These are phyloP conservation scores for Tauraco hartlaubi DNA, from an alignment of 2,797 vertebrate species.

Conservation along the genomic window DNA sequence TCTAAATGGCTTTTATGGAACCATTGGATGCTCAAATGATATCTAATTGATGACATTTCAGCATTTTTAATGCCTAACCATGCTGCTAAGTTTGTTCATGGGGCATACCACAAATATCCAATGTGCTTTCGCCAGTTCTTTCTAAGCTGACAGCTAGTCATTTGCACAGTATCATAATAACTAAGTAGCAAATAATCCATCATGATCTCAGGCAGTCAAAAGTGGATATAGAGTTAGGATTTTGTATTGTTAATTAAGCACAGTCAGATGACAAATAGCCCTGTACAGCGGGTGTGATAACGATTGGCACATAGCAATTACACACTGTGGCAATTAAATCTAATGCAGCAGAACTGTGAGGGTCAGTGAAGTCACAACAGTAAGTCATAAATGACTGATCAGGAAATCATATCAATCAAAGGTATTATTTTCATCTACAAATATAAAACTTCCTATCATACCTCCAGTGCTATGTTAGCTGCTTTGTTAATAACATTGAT, in stretches of 20 bases:
- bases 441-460: background rate
- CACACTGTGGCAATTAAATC: constrained; percentile 4
- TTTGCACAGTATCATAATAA: background rate
- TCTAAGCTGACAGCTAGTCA: background rate
- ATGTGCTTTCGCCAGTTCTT: background rate
- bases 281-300: background rate
- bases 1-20: background rate
- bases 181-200: background rate
- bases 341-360: background rate
- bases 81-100: background rate
- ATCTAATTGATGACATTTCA: background rate
- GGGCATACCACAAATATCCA: background rate
- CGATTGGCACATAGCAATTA: background rate
- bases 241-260: constrained; percentile 26
- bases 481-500: constrained; percentile 25
- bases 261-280: background rate
- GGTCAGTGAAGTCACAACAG: background rate
- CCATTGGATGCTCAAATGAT: background rate
- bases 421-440: background rate
- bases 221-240: background rate
- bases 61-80: background rate
- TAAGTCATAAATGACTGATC: background rate
- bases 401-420: background rate
- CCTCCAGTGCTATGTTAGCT: background rate
- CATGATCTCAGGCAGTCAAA: background rate